phyloP scores from a whole-genome alignment of 1,140 invertebrate species.

The Tachypleus tridentatus region DNA sequence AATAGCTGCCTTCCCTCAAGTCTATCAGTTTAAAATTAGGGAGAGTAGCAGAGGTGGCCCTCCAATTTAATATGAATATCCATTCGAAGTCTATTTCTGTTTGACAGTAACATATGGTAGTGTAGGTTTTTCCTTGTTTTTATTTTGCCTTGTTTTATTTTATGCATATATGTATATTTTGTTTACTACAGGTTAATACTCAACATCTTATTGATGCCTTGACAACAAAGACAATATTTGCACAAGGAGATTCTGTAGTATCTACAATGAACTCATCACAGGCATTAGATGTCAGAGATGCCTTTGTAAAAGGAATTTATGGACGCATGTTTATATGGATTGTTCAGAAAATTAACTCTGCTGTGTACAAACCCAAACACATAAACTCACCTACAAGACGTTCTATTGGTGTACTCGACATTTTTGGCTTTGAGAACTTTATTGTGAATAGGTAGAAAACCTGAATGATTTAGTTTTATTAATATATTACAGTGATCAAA shows the following conservation, averaged over 20 bases:
- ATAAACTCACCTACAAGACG: slow-evolving; percentile 54
- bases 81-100: no score
- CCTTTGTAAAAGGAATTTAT: slow-evolving; percentile 98
- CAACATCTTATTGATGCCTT: slow-evolving; percentile 81
- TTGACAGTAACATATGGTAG: no score
- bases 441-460: slow-evolving; percentile 62
- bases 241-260: slow-evolving; percentile 93
- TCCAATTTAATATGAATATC: no score
- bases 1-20: no score
- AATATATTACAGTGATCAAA: no score
- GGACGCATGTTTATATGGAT: slow-evolving; percentile 93
- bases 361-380: slow-evolving; percentile 68
- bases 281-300: slow-evolving; percentile 94
- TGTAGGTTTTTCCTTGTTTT: no score
- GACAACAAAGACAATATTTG: slow-evolving; percentile 89
- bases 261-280: slow-evolving; percentile 79
- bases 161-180: no score
- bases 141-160: no score
- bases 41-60: no score
- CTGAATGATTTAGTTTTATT: no score
- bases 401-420: slow-evolving; percentile 93
- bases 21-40: no score
- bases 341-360: slow-evolving; percentile 92
- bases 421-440: slow-evolving; percentile 99
- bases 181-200: slow-evolving; percentile 46